Evolutionary conservation across 2,888 invertebrate genomes (phyloP).

Genomic region (Acanthosepion pharaonis): DNA sequence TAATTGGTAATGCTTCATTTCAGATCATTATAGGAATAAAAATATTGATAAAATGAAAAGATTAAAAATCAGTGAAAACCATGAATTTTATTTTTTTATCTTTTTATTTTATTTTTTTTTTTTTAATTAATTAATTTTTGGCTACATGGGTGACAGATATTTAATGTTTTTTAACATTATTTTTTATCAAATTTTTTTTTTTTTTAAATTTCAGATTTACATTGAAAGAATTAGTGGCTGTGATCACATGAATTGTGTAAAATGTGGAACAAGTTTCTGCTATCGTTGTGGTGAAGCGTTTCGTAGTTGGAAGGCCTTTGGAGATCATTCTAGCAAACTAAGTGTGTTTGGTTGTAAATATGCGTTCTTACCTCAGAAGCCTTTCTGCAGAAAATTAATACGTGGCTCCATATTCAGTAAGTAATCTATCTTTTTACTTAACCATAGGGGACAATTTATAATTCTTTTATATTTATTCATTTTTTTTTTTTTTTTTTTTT

Average conservation of each 20-base stretch:
- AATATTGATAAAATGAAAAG: no score
- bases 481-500: no score
- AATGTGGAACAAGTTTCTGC: slow-evolving; percentile 75
- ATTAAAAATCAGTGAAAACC: no score
- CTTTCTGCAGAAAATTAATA: slow-evolving; percentile 69
- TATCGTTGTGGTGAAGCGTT: slow-evolving; percentile 75
- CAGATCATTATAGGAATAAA: no score
- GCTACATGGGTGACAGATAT: no score
- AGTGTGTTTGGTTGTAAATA: slow-evolving; percentile 75
- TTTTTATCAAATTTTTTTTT: neutral
- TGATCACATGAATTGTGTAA: slow-evolving; percentile 75
- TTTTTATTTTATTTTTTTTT: no score
- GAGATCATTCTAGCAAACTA: slow-evolving; percentile 73
- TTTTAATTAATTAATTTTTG: no score
- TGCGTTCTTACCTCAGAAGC: slow-evolving; percentile 71
- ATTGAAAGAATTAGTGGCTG: slow-evolving; percentile 75
- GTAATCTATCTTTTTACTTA: neutral
- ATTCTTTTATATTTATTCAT: no score
- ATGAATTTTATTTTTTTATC: no score
- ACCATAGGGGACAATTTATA: neutral
- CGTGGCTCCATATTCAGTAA: slow-evolving; percentile 74
- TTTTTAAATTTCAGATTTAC: slow-evolving; percentile 67
- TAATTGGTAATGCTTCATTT: no score
- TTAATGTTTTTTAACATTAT: neutral
- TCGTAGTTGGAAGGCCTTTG: slow-evolving; percentile 71